A percentile compares a stretch with the other conserved stretches of the same genome.
These are phyloP conservation scores for Steatornis caripensis DNA, from an alignment of 2,113 vertebrate species.

Conservation along the genomic window DNA sequence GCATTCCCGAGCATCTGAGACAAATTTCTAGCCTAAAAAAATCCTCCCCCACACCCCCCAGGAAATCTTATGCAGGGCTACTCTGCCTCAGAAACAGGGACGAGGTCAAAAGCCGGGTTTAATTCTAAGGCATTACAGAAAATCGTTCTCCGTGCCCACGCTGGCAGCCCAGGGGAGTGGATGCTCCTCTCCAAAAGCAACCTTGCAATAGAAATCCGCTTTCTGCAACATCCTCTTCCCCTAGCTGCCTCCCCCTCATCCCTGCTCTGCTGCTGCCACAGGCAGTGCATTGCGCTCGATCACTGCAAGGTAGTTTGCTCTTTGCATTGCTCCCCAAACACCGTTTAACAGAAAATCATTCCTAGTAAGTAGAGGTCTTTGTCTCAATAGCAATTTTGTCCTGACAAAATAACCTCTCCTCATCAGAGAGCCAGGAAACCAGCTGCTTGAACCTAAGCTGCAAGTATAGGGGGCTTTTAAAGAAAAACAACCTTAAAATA, in stretches of 20 bases:
- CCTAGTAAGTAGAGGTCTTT: neutral
- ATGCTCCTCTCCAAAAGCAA: neutral
- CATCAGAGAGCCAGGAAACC: neutral
- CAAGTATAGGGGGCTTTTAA: neutral
- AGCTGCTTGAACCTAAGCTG: neutral
- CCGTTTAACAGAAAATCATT: neutral
- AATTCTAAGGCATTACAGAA: neutral
- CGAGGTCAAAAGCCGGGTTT: neutral
- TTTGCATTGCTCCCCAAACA: neutral
- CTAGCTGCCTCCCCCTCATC: neutral
- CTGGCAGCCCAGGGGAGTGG: neutral
- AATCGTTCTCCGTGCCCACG: neutral
- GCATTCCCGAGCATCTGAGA: neutral
- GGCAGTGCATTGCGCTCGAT: neutral
- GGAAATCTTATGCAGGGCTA: rapidly evolving
- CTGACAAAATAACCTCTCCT: neutral
- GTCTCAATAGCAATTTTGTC: neutral
- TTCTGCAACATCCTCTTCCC: neutral
- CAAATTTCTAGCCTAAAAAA: neutral
- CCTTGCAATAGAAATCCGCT: neutral
- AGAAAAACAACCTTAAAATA: neutral
- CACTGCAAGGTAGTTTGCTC: neutral
- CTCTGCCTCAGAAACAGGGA: neutral
- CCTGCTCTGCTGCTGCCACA: neutral
- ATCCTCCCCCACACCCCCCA: rapidly evolving